phyloP scores from a whole-genome alignment of 2,113 vertebrate species.

The Forbesichthys papilliferus region DNA sequence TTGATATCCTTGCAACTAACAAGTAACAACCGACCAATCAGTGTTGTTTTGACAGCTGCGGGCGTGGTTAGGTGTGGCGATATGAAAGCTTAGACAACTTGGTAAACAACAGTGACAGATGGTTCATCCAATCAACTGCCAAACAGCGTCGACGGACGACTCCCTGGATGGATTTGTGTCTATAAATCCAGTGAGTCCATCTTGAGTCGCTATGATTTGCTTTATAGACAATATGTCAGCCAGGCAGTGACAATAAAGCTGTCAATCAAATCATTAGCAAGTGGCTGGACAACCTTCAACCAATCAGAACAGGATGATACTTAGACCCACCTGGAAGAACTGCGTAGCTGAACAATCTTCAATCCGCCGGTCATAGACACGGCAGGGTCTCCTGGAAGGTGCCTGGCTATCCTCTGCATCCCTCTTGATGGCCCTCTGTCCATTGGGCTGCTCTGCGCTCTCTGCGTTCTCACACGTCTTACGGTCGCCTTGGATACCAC shows the following conservation, averaged over 20 bases:
- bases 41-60: too few relatives aligned
- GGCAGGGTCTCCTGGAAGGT: slow-evolving; percentile 29
- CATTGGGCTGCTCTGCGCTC: slow-evolving; percentile 42
- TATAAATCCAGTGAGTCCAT: too few relatives aligned
- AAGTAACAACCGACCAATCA: too few relatives aligned
- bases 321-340: slow-evolving; percentile 72
- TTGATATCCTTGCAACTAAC: too few relatives aligned
- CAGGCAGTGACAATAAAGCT: neutral
- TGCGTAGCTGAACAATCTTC: slow-evolving; percentile 63
- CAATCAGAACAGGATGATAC: neutral
- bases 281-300: neutral
- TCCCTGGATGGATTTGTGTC: too few relatives aligned
- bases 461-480: slow-evolving; percentile 14
- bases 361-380: slow-evolving; percentile 51
- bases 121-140: neutral
- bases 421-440: neutral
- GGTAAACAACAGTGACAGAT: too few relatives aligned
- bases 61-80: too few relatives aligned
- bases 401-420: slow-evolving; percentile 22
- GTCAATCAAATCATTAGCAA: neutral
- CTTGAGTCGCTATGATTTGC: too few relatives aligned
- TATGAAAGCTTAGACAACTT: too few relatives aligned
- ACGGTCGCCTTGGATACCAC: fast-evolving
- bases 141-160: too few relatives aligned
- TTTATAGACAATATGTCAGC: too few relatives aligned